Evolutionary conservation across 2,797 vertebrate genomes (phyloP).

Genomic region (Austrolebias charrua): DNA sequence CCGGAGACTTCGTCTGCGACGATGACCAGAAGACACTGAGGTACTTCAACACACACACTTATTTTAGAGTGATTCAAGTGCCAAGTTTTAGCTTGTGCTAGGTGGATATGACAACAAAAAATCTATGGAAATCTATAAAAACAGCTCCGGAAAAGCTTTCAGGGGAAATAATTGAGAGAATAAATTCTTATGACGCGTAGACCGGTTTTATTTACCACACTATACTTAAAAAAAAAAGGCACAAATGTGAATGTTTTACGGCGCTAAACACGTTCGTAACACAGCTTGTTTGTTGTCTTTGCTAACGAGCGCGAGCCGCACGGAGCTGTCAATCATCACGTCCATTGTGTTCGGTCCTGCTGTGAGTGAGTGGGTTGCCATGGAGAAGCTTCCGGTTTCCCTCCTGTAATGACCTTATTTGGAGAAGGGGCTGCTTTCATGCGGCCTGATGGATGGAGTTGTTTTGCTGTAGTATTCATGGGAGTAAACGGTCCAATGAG

Average conservation of each 20-base stretch:
- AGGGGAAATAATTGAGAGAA: too few species aligned
- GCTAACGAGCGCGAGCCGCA: slow-evolving; percentile 18
- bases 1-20: slow-evolving; percentile 16
- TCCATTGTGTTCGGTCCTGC: slow-evolving; percentile 57
- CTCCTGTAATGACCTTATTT: slow-evolving; percentile 53
- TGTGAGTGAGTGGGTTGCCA: slow-evolving; percentile 64
- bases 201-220: too few species aligned
- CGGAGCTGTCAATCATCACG: slow-evolving; percentile 65
- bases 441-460: slow-evolving; percentile 13
- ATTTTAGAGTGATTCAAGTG: slow-evolving; percentile 35
- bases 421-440: slow-evolving; percentile 47
- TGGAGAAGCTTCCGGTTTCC: slow-evolving; percentile 62
- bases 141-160: too few species aligned
- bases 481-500: slow-evolving; percentile 6
- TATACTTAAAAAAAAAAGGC: too few species aligned
- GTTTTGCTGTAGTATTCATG: slow-evolving; percentile 8
- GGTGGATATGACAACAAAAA: slow-evolving; percentile 23
- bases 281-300: background rate
- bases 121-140: background rate
- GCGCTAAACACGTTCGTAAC: background rate
- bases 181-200: too few species aligned
- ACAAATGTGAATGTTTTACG: background rate
- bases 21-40: slow-evolving; percentile 54
- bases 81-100: slow-evolving; percentile 59
- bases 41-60: slow-evolving; percentile 42